A percentile compares a stretch with the other conserved stretches of the same genome.
phyloP scores from a whole-genome alignment of 2,888 invertebrate genomes.

The Harpagoxenus sublaevis region DNA sequence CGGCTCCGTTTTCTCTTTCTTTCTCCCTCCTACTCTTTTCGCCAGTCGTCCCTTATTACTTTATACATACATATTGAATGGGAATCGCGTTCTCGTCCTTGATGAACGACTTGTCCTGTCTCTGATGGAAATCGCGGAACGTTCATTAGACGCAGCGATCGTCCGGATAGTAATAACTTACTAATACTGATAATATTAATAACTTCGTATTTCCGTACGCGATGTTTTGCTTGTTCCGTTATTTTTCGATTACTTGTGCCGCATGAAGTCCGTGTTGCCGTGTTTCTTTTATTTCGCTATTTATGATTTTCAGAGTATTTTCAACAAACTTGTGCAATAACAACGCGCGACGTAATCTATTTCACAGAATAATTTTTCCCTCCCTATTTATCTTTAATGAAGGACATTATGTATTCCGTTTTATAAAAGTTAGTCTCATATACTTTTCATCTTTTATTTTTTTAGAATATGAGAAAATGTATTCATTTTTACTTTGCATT shows the following conservation, averaged over 20 bases:
- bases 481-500: conserved; percentile 13
- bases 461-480: not conserved
- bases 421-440: not conserved
- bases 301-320: conserved; percentile 19
- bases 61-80: conserved; percentile 55
- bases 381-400: not conserved
- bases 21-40: not conserved
- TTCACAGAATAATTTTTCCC: not conserved
- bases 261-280: not conserved
- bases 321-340: not conserved
- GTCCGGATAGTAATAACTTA: conserved; percentile 47
- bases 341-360: conserved; percentile 14
- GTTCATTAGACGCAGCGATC: conserved; percentile 50
- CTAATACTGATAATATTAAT: conserved; percentile 52
- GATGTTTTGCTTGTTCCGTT: not conserved
- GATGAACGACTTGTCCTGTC: conserved; percentile 53
- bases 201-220: conserved; percentile 39
- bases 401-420: not conserved
- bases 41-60: conserved; percentile 49
- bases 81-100: conserved; percentile 46
- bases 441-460: not conserved
- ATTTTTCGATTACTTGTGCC: conserved; percentile 16
- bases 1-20: conserved; percentile 16
- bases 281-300: not conserved
- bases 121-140: conserved; percentile 43